Evolutionary conservation across 2,797 vertebrate genomes (phyloP), one percentile per base, ranked within the genome.

Genomic region (Enteromius argenteus): DNA sequence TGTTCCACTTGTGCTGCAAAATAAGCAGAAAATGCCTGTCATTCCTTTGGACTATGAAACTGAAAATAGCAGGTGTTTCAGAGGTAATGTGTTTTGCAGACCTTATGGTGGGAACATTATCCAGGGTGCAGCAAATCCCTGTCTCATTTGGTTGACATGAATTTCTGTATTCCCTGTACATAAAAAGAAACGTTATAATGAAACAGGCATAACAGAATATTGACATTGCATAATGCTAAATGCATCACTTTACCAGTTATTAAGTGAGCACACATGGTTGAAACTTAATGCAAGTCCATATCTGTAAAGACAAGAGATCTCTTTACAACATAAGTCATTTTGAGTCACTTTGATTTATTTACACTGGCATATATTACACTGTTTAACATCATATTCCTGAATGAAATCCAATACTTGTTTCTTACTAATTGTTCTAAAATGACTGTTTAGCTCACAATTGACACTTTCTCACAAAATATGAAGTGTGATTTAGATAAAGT

Each of bases 101-200:
- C 95, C 95, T 96, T 87, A 96, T 94, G 21, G 95, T 95, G 4
- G 95, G 95, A 83, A 87, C 85, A n/a, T 87, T 75, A 3, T 27
- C 0, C 19, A 32, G 1, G 0, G 0, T n/a, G 88, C 95, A 96
- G 81, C 95, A 96, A 15, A 3, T 80, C 10, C 15, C 66, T 1
- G 93, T 86, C 0, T 53, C 3, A 83, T 95, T 95, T 37, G 6
- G 17, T 13, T 0, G 67, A 87, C 95, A 96, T 68, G 80, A 85
- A 83, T 90, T 90, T 13, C 44, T 32, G 10, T 79, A 81, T 0
- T 84, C 58, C 95, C 95, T 96, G 87, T 60, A 53, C 49, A 53
- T 53, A 7, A 53, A 15, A 46, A 27, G 27, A 23, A 17, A 42
- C 71, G 53, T 72, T 37, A 21, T 14, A 4, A 67, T 73, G 11